Evolutionary conservation across 2,797 vertebrate genomes (phyloP).

Genomic region (Alauda arvensis): DNA sequence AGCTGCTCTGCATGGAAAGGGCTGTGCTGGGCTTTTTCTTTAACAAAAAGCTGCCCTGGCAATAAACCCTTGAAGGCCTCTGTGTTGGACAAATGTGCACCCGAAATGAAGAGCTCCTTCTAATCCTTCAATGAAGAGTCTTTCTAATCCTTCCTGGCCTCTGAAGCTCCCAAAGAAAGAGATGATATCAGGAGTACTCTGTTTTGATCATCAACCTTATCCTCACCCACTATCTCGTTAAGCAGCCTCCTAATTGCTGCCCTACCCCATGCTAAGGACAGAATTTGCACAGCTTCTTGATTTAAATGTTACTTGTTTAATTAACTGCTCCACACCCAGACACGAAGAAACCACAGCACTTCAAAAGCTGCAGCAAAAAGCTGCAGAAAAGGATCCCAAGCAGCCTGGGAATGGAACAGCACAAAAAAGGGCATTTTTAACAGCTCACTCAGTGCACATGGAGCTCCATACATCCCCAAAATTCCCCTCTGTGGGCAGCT

Average conservation of each 20-base stretch:
- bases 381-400: not conserved
- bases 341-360: not conserved
- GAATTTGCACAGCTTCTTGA: constrained; percentile 14
- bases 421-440: not conserved
- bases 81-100: not conserved
- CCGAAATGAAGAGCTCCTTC: not conserved
- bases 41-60: not conserved
- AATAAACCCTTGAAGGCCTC: not conserved
- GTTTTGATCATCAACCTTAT: constrained; percentile 28
- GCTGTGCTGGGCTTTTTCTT: not conserved
- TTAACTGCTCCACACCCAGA: constrained; percentile 35
- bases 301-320: constrained; percentile 21
- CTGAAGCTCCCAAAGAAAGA: constrained; percentile 22
- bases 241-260: constrained; percentile 9
- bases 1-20: not conserved
- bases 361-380: not conserved
- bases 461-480: not conserved
- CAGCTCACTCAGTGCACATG: fast-evolving
- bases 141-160: not conserved
- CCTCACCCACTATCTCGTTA: not conserved
- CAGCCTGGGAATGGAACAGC: fast-evolving
- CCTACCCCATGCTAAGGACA: constrained; percentile 23
- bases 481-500: not conserved
- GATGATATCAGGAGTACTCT: not conserved
- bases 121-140: not conserved